Evolutionary conservation across 2,797 vertebrate species (phyloP).

Genomic region (Aphelocoma californica): DNA sequence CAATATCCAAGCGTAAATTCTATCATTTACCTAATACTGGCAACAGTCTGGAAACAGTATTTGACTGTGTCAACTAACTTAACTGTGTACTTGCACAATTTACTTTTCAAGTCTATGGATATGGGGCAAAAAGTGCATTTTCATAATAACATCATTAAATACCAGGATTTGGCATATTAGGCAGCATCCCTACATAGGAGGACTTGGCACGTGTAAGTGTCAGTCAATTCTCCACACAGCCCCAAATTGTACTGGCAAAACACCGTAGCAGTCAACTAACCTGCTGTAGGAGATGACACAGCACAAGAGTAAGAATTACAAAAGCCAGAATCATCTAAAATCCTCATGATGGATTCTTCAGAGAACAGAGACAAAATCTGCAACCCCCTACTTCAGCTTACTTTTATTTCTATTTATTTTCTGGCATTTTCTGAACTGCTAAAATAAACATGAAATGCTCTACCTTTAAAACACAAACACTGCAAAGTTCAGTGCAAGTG

Average conservation of each 20-base stretch:
- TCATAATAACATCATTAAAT: neutral
- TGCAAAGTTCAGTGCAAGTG: neutral
- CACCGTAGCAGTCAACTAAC: neutral
- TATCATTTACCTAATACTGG: neutral
- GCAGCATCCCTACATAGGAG: neutral
- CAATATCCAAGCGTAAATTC: neutral
- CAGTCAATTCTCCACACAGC: neutral
- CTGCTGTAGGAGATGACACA: neutral
- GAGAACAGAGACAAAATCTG: neutral
- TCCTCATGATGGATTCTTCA: neutral
- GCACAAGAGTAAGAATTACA: neutral
- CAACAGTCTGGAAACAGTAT: neutral
- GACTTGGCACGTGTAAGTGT: neutral
- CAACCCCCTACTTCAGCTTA: neutral
- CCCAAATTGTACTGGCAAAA: neutral
- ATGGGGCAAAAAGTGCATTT: neutral
- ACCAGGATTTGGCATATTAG: neutral
- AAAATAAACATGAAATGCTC: neutral
- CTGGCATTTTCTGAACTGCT: neutral
- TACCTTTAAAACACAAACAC: neutral
- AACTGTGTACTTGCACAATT: neutral
- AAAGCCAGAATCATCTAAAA: neutral
- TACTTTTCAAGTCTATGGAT: neutral
- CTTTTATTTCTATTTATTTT: neutral
- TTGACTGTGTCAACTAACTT: neutral